Evolutionary conservation across 1,140 invertebrate species (phyloP), one percentile per base, ranked within the genome.

Genomic region (Littorina saxatilis): DNA sequence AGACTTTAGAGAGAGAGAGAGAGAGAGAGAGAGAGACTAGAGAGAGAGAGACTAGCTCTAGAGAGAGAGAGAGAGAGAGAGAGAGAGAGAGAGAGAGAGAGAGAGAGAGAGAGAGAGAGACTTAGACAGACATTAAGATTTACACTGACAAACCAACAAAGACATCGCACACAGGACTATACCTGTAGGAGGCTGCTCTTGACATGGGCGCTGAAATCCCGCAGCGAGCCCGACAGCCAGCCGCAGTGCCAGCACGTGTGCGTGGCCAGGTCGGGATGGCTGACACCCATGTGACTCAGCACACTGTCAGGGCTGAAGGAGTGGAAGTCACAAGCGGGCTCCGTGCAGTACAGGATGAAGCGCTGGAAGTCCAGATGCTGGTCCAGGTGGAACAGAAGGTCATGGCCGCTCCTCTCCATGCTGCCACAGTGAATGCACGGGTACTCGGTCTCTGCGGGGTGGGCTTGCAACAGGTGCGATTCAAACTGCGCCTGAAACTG

Each of bases 331-430:
- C 66, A 68, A 20, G 32, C 35, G 35, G 66, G 66, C 7, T 68
- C 29, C 23, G 66, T 68, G 23, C 66, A 68, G 37, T 68, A 68
- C 32, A 68, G 35, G 35, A 32, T 68, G 66, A 68, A 68, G 35
- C 66, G 66, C 35, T 68, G 66, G 35, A 68, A 68, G 23, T 68
- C 66, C 35, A 68, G 66, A 23, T 68, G 66, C 23, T 68, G 66
- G 35, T 68, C 35, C 23, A 68, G 66, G 66, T 68, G 66, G 23
- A 35, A 68, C 32, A 68, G 66, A 17, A 68, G 35, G 66, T 3
- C 29, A 4, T 27, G 5, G 13, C 17, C 32, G 66, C 35, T 39
- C 17, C 66, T 39, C 35, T 68, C 66, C 66, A 29, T 2, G 15
- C 66, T 68, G 32, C 66, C 66, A 20, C 66, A 68, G 23, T 68